Conservation (phyloP, 2,797 vertebrate species). For the Acrossocheilus wenchowensis region DNA sequence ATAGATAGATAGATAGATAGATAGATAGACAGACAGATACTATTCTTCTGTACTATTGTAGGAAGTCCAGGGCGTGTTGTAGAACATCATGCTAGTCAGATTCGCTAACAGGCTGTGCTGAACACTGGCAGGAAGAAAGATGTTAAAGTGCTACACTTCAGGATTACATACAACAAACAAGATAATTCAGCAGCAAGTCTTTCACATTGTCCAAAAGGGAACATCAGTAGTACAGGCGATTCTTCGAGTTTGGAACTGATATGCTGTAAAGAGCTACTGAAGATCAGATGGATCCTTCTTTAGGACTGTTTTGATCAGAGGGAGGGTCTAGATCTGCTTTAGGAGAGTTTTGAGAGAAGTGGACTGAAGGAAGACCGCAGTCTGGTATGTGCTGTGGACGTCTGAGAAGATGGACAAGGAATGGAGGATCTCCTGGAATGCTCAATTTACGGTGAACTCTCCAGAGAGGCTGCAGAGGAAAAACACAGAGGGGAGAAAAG, state of each 20-base stretch:
- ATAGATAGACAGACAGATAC: neutral
- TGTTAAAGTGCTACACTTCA: constrained; percentile 65
- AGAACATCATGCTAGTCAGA: neutral
- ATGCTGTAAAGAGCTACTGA: constrained; percentile 15
- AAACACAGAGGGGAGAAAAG: constrained; percentile 46
- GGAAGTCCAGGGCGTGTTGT: too few species aligned
- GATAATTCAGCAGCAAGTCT: constrained; percentile 45
- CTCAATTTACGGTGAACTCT: constrained; percentile 76
- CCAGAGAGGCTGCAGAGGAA: constrained; percentile 77
- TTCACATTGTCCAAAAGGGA: constrained; percentile 42
- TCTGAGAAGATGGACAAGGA: constrained; percentile 20
- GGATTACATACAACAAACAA: constrained; percentile 61
- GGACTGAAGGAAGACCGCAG: constrained; percentile 44
- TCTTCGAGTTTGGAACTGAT: constrained; percentile 25
- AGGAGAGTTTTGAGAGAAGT: constrained; percentile 21
- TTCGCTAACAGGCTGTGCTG: constrained; percentile 42
- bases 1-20: neutral
- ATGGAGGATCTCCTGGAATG: constrained; percentile 47
- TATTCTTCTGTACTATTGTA: too few species aligned
- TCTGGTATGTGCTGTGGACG: constrained; percentile 49
- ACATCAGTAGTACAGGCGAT: constrained; percentile 24
- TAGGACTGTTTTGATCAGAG: constrained; percentile 11
- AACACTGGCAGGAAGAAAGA: constrained; percentile 55
- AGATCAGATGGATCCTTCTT: constrained; percentile 3
- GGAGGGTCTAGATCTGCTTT: neutral